Evolutionary conservation across 2,797 vertebrate genomes (phyloP), one percentile per base, ranked within the genome.

Genomic region (Iguana delicatissima): DNA sequence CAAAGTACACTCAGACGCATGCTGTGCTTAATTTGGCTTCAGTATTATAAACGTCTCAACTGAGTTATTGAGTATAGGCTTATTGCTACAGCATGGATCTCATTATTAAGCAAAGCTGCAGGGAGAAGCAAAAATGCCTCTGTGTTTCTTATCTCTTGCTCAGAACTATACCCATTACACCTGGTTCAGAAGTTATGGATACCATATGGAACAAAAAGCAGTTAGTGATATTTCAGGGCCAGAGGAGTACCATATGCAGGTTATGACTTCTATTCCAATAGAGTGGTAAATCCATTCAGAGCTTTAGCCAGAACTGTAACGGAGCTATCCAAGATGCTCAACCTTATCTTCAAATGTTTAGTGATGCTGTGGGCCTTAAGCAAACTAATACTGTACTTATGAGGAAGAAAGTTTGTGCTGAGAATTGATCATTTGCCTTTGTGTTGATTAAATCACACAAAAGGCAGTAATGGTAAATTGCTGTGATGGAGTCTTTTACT

Each of bases 1-100:
- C 4, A 69, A 86, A 91, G 72, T 67, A 38, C 85, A 52, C 85
- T 88, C 74, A 84, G 62, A 62, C 73, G 88, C 55, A 86, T 91
- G 18, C n/a, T 84, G 77, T 91, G 87, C 69, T 69, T 89, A 88
- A 93, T 93, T 92, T 94, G 91, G 85, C 92, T 93, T 0, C 0
- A 88, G 59, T 59, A 92, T 91, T 80, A 92, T 85, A 67, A 5
- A 87, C 52, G 8, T 67, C 0, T 2, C 22, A 35, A 80, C 46
- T 92, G 89, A 92, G 79, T 57, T 85, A 50, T 69, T 67, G 16
- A 59, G 80, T 35, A 1, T 26, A 24, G 20, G 2, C 57, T 13
- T 83, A 38, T 59, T 79, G 76, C 42, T 59, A 26, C 80, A 83
- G n/a, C 80, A 62, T 38, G 20, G 20, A 9, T 38, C n/a, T 59